A percentile compares a stretch with the other conserved stretches of the same genome.
Conservation (phyloP, 2,888 invertebrate species). For the Cryptocephalus moraei region DNA sequence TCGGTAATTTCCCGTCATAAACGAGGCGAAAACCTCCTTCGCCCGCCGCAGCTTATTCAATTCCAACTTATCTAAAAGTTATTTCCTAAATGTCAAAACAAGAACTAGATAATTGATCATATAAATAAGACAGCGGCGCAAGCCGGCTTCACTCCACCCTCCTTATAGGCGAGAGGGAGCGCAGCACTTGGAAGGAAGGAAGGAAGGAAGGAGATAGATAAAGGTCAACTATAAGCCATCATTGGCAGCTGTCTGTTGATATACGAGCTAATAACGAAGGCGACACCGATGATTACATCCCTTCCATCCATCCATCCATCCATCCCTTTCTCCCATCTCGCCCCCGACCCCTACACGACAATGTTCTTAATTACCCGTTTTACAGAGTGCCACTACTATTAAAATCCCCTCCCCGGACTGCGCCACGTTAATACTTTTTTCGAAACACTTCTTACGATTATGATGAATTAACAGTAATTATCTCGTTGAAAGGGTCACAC, state of each 20-base stretch:
- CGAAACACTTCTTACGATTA: too few relatives aligned
- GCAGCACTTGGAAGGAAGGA: slow-evolving; percentile 1
- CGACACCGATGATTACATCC: slow-evolving; percentile 22
- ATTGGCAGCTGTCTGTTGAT: slow-evolving; percentile 42
- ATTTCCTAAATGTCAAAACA: slow-evolving; percentile 40
- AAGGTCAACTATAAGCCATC: slow-evolving; percentile 35
- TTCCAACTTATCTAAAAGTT: slow-evolving; percentile 29
- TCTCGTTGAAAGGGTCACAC: too few relatives aligned
- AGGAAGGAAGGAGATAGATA: slow-evolving; percentile 12
- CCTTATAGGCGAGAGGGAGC: not conserved
- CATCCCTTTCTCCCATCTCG: too few relatives aligned
- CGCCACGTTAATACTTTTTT: too few relatives aligned
- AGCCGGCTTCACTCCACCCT: not conserved
- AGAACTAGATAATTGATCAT: slow-evolving; percentile 39
- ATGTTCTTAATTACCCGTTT: too few relatives aligned
- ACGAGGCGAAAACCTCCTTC: too few relatives aligned
- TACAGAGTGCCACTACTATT: too few relatives aligned
- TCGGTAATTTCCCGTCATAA: too few relatives aligned
- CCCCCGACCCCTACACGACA: too few relatives aligned
- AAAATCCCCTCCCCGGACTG: too few relatives aligned
- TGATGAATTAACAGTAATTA: too few relatives aligned
- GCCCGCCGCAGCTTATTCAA: not conserved
- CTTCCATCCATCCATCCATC: not conserved
- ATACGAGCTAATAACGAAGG: slow-evolving; percentile 40
- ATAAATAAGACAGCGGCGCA: slow-evolving; percentile 8